Conservation (phyloP, 2,113 vertebrate species). For the Cromileptes altivelis region DNA sequence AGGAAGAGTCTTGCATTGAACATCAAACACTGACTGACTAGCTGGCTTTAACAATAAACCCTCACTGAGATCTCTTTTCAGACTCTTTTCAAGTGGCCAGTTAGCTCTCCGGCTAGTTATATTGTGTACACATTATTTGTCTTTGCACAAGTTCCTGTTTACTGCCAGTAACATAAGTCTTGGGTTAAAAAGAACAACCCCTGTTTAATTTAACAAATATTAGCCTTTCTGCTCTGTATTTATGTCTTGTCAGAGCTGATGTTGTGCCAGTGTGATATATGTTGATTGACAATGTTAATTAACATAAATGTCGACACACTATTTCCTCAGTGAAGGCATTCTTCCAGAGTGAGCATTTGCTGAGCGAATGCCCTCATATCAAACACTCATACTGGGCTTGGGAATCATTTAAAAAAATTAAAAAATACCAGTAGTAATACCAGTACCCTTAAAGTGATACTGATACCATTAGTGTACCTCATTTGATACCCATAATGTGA, state of each 20-base stretch:
- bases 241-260: background rate
- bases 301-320: background rate
- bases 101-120: background rate
- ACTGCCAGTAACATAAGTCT: background rate
- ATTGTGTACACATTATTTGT: background rate
- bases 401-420: no score
- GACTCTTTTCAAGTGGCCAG: background rate
- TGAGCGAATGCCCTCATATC: background rate
- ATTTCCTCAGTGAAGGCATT: background rate
- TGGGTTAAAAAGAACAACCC: background rate
- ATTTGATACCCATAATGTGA: no score
- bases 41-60: background rate
- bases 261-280: background rate
- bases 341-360: background rate
- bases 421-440: no score
- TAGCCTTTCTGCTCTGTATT: background rate
- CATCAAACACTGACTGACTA: background rate
- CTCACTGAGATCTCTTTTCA: background rate
- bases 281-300: background rate
- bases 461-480: no score
- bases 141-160: background rate
- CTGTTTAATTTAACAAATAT: background rate
- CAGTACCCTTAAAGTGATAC: no score
- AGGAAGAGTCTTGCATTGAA: background rate
- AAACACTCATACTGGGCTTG: background rate